Evolutionary conservation across 2,888 invertebrate genomes (phyloP).

Genomic region (Parthenolecanium corni): DNA sequence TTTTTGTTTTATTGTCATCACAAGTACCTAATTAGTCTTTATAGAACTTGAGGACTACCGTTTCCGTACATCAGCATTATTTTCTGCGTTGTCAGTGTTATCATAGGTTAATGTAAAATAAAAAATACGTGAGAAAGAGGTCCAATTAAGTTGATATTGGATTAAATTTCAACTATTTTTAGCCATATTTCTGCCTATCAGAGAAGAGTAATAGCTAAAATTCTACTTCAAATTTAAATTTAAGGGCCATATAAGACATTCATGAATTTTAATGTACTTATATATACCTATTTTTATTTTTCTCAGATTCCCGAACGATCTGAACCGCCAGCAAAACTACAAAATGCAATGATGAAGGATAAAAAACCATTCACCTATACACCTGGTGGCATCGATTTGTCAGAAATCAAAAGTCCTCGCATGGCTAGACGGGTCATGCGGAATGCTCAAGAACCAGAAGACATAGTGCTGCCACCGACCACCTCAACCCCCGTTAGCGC

Average conservation of each 20-base stretch:
- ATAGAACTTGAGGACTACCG: background rate
- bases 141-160: too few species aligned
- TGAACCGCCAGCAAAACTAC: slow-evolving; percentile 79
- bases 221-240: too few species aligned
- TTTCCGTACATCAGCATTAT: too few species aligned
- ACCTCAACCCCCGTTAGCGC: slow-evolving; percentile 29
- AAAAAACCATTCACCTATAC: slow-evolving; percentile 96
- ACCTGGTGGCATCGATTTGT: slow-evolving; percentile 80
- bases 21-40: background rate
- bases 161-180: too few species aligned
- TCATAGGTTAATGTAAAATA: too few species aligned
- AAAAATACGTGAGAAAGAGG: too few species aligned
- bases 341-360: slow-evolving; percentile 91
- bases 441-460: slow-evolving; percentile 41
- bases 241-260: too few species aligned
- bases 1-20: background rate
- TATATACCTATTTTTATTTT: too few species aligned
- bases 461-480: slow-evolving; percentile 40
- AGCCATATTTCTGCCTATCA: too few species aligned
- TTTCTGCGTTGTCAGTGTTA: too few species aligned
- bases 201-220: too few species aligned
- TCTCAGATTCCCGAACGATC: slow-evolving; percentile 35
- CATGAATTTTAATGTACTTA: too few species aligned
- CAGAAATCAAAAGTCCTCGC: slow-evolving; percentile 78
- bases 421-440: slow-evolving; percentile 68